Evolutionary conservation across 92 coral and sea anemone genomes (phyloP), one percentile per base, ranked within the genome.

Genomic region (Pocillopora meandrina): DNA sequence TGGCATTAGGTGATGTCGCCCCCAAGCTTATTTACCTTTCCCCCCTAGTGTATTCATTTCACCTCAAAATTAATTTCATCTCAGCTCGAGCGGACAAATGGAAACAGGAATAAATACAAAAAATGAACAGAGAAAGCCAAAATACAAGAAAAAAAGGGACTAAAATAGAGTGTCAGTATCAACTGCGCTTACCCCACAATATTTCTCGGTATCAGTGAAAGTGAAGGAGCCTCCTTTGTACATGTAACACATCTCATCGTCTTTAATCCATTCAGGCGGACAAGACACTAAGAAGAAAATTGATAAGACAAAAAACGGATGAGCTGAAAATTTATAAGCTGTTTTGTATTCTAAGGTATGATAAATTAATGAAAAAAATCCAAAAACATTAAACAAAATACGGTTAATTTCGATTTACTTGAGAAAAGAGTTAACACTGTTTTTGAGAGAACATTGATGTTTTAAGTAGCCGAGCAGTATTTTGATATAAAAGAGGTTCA

Each of bases 231-330:
- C 79, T 64, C 86, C 85, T 16, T 61, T 82, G 75, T 87, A 74
- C 71, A 79, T 55, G 57, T 62, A 87, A 35, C 90, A 87, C 49
- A 71, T 61, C n/a, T 74, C 85, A 12, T 74, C 57, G 10, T 80
- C 17, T 17, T 71, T 72, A 9, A 87, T 80, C 90, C 90, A 87
- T 17, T 78, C 90, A 26, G 80, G 84, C 3, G 90, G 90, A 31
- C 90, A 87, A 23, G 80, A 80, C 17, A 61, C 90, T 87, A n/a
- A 19, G 81, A 73, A 71, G 49, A 42, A 7, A 42, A 42, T 42
- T 42, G 49, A 42, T 26, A 26, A 26, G 0, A 26, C 26, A 26
- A 26, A 26, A 26, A 26, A 26, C 26, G 26, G 26, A 26, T 42
- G 49, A 42, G 26, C 0, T 56, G 4, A 42, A 71, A 65, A 49